Evolutionary conservation across 1,140 invertebrate species (phyloP), one percentile per base, ranked within the genome.

Genomic region (Formica selysi): DNA sequence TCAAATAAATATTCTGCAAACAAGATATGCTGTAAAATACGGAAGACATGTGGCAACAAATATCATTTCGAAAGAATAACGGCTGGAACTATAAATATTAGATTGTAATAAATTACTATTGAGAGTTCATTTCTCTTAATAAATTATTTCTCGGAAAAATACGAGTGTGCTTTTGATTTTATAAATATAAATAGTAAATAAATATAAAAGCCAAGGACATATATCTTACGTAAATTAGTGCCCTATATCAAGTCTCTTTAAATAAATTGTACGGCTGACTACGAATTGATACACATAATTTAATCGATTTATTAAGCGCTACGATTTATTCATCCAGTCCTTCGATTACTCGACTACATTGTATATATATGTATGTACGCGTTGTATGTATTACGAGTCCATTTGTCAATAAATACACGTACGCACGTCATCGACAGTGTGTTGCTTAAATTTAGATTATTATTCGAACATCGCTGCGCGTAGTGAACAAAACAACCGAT

Each of bases 381-480:
- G 11, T 11, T 38, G n/a, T 67, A 61, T 64, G 29, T 64, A 7
- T 32, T 32, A 64, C 16, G 11, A 32, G 13, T 7, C 1, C 16
- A 32, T 10, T 62, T 29, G 38, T 48, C 26, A 78, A 64, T 78
- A 78, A 78, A 78, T 22, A 78, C 11, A 64, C 26, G 22, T 41
- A 19, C 51, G 7, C 13, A 38, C 32, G 13, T 76, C 26, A 41
- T 44, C 29, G 4, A 11, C 26, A 41, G 19, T 26, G 65, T 65
- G 26, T 64, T 44, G 26, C 29, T 78, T 64, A 48, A 44, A 78
- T 64, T 78, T 48, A 67, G 29, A 38, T 79, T 36, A 54, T 57
- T 79, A 38, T 41, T 54, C 13, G 16, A 19, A 54, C 16, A 44
- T 44, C 41, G 10, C 41, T 2, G 32, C 10, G 7, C 11, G 13